Base-by-base conservation (phyloP, 37 sponge, comb jelly and placozoan species). In the Mnemiopsis leidyi region DNA sequence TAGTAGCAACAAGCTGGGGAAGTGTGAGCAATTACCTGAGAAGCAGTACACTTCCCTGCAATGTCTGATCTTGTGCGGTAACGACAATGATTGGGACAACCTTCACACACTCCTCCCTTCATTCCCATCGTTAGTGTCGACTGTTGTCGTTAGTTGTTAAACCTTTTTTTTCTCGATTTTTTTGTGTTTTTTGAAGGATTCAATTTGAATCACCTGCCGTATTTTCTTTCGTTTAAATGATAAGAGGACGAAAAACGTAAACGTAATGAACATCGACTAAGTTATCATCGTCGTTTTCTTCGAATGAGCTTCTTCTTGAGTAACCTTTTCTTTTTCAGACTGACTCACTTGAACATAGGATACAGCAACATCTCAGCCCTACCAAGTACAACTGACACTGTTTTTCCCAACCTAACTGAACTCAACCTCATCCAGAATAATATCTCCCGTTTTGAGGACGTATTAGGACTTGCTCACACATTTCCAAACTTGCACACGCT, bases 391-490 rank as follows among this genome's bases (percentile, higher is more conserved):
- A 0, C 40, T 26, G 61, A 85, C 90, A 7, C 9, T 1, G 5
- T 1, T 1, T 85, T 85, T 37, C 90, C 90, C 39, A 32, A 28
- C 40, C 90, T 85, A 25, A 16, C 35, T 3, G 40, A 38, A 1
- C 48, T 85, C 48, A 85, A 85, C 90, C 90, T 85, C 29, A 85
- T 85, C 61, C 48, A 85, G 0, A 85, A 85, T 61, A 40, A 39
- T 29, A 40, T 85, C 25, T 32, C 90, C 9, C 23, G 36, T 7
- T 85, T 85, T 40, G 20, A 5, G 18, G 90, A 85, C n/a, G 61
- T 85, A 13, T 32, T 61, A 13, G 90, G 21, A 13, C 28, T 85
- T 0, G 90, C 36, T 0, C 0, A 0, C 1, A 85, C 61, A n/a
- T 85, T 85, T 25, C 48, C 48, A 3, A 85, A 85, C 48, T 39